phyloP scores from a whole-genome alignment of 2,797 vertebrate species.

The Heterohyrax brucei region DNA sequence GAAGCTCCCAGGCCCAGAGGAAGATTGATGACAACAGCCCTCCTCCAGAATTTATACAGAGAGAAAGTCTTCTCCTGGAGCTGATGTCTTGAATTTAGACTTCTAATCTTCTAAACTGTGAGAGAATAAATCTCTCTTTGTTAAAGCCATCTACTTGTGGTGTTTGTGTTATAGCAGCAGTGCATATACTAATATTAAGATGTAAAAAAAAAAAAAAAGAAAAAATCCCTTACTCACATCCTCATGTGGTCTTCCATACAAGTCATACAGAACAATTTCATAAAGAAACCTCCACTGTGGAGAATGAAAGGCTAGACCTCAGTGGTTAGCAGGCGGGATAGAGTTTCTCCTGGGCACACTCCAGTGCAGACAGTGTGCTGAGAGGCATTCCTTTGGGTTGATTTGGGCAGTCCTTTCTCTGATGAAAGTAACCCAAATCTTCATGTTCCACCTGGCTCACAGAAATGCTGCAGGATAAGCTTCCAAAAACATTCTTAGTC shows the following conservation, averaged over 20 bases:
- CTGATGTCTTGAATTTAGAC: too few relatives aligned
- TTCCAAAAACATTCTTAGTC: slow-evolving; percentile 69
- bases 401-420: slow-evolving; percentile 26
- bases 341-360: slow-evolving; percentile 41
- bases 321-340: background rate
- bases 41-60: too few relatives aligned
- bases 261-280: slow-evolving; percentile 27
- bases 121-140: too few relatives aligned
- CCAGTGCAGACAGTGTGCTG: slow-evolving; percentile 13
- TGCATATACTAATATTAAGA: background rate
- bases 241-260: background rate
- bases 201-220: slow-evolving; percentile 73
- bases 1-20: too few relatives aligned
- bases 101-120: too few relatives aligned
- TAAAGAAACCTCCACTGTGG: background rate
- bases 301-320: slow-evolving; percentile 48
- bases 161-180: too few relatives aligned
- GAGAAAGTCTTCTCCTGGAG: too few relatives aligned
- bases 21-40: too few relatives aligned
- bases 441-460: slow-evolving; percentile 60
- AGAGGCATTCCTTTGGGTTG: slow-evolving; percentile 64
- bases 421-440: slow-evolving; percentile 42
- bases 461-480: slow-evolving; percentile 44
- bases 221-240: slow-evolving; percentile 50
- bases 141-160: too few relatives aligned